phyloP scores from a whole-genome alignment of 2,113 vertebrate species.

The Thunnus maccoyii region DNA sequence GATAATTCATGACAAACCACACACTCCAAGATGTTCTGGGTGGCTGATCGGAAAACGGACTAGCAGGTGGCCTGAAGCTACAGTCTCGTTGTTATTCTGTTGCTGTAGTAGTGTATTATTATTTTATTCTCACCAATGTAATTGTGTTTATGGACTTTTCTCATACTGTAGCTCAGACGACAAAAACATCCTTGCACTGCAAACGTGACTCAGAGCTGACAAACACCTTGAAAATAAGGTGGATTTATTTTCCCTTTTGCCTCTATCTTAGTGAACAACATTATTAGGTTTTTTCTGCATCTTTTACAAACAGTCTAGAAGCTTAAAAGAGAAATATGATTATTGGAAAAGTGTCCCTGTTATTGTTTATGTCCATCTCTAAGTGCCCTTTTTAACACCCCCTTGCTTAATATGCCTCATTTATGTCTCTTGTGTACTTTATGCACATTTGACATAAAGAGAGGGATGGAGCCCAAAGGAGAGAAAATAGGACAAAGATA shows the following conservation, averaged over 20 bases:
- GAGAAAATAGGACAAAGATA: not conserved
- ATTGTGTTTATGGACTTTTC: conserved; percentile 15
- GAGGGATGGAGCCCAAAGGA: not conserved
- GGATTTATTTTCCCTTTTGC: not conserved
- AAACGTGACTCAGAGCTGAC: not conserved
- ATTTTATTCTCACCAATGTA: not conserved
- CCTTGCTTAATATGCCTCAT: not conserved
- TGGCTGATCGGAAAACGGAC: conserved; percentile 34
- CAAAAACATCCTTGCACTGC: not conserved
- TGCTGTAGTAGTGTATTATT: conserved; percentile 10
- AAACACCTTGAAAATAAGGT: not conserved
- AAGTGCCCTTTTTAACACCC: not conserved
- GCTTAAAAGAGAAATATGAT: not conserved
- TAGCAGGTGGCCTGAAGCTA: conserved; percentile 7
- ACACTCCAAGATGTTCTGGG: conserved; percentile 28
- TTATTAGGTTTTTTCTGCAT: not conserved
- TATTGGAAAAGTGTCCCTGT: not conserved
- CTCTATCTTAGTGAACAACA: not conserved
- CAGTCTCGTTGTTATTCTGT: conserved; percentile 21
- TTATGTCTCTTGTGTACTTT: no score
- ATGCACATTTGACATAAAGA: not conserved
- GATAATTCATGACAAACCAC: conserved; percentile 11
- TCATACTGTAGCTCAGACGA: not conserved
- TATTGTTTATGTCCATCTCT: not conserved
- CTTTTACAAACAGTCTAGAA: not conserved